Evolutionary conservation across 2,888 invertebrate species (phyloP).

Genomic region (Desoria tigrina): DNA sequence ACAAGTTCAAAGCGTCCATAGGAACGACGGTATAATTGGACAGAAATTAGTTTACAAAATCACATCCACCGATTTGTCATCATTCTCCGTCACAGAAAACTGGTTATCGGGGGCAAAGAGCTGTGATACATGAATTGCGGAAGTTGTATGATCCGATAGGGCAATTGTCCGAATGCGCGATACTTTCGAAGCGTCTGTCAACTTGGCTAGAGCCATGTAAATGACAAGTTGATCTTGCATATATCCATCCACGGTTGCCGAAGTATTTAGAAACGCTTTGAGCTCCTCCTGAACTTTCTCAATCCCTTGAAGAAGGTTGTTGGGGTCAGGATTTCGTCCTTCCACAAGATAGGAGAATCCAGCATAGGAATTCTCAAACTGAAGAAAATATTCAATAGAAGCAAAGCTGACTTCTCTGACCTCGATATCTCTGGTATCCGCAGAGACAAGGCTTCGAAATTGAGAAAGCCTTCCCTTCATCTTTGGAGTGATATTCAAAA

Average conservation of each 20-base stretch:
- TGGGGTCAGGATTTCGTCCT: conserved; percentile 39
- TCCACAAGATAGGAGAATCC: conserved; percentile 46
- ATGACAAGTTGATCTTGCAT: conserved; percentile 51
- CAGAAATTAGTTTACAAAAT: conserved; percentile 11
- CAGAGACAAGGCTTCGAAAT: conserved; percentile 28
- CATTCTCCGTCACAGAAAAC: conserved; percentile 20
- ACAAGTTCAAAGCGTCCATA: too few relatives aligned
- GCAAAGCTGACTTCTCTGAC: conserved; percentile 42
- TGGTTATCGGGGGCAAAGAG: conserved; percentile 30
- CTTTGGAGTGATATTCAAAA: conserved; percentile 42
- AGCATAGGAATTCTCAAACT: conserved; percentile 40
- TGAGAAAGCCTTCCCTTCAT: conserved; percentile 34
- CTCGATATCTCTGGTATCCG: conserved; percentile 38
- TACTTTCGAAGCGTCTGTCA: conserved; percentile 17
- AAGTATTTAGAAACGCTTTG: conserved; percentile 30
- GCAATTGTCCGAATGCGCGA: conserved; percentile 30
- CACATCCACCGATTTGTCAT: conserved; percentile 24
- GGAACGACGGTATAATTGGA: too few relatives aligned
- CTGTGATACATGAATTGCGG: conserved; percentile 48
- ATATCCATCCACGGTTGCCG: conserved; percentile 43
- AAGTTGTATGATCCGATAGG: conserved; percentile 45
- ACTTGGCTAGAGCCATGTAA: conserved; percentile 48
- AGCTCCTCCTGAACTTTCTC: conserved; percentile 31
- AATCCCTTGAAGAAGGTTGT: conserved; percentile 42
- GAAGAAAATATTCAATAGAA: conserved; percentile 40